Percentiles rank a stretch among this genome's conserved stretches.
Evolutionary conservation across 2,113 vertebrate genomes (phyloP).

Genomic region (Equus przewalskii): DNA sequence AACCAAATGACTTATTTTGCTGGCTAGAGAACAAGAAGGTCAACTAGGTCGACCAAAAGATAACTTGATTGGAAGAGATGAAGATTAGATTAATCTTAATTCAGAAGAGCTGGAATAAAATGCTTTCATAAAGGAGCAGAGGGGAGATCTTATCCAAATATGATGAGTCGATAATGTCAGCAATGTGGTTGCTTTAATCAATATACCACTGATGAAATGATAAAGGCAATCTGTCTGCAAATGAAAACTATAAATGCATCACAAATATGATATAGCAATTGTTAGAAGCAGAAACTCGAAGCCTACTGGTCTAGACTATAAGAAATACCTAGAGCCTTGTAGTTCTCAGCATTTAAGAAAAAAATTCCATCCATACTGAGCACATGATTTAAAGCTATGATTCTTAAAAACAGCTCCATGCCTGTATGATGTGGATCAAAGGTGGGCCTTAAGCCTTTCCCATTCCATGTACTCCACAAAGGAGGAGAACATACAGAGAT

Average conservation of each 20-base stretch:
- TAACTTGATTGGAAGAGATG: constrained; percentile 61
- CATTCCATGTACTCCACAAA: not conserved
- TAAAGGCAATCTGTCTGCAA: constrained; percentile 30
- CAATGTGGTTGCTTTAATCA: constrained; percentile 68
- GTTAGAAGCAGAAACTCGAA: not conserved
- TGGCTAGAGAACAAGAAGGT: constrained; percentile 65
- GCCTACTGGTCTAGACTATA: not conserved
- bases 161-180: constrained; percentile 58
- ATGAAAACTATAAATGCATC: not conserved
- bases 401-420: not conserved
- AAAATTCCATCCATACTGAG: not conserved
- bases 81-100: constrained; percentile 79
- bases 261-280: not conserved
- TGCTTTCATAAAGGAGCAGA: constrained; percentile 38
- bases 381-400: not conserved
- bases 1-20: constrained; percentile 56
- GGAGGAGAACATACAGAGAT: not conserved
- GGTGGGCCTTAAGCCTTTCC: not conserved
- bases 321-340: not conserved
- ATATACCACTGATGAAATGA: constrained; percentile 50
- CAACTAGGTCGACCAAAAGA: constrained; percentile 65
- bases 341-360: not conserved
- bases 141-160: constrained; percentile 60
- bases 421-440: not conserved
- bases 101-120: constrained; percentile 77